Evolutionary conservation across 2,797 vertebrate genomes (phyloP), one percentile per base, ranked within the genome.

Genomic region (Lithobates pipiens): DNA sequence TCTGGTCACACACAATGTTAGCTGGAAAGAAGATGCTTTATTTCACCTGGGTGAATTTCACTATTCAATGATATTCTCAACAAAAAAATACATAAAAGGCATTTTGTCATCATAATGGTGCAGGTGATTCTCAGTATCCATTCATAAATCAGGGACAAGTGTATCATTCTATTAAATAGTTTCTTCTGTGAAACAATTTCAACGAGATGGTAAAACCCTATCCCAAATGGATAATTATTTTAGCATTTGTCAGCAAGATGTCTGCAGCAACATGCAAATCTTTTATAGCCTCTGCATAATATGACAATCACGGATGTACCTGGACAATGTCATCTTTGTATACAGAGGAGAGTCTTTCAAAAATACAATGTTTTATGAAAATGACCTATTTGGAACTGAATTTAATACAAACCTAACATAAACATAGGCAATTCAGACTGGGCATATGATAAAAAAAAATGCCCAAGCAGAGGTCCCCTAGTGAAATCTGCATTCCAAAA

Each of bases 221-320:
- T 93, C 93, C 91, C 92, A 93, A 92, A 91, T 89, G 88, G 89
- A 86, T 92, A 92, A 93, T 93, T 92, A 90, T 92, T 92, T 92
- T 91, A 93, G 91, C 92, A 92, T 93, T 93, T 93, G 92, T 93
- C 93, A 93, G 92, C 93, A 93, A 92, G 91, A 92, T 93, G 91
- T 92, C 93, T 91, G 89, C 91, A 89, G 92, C 92, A 93, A 92
- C 91, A 92, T 91, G 91, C 91, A 91, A 92, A 93, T 93, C 90
- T 91, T 93, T 92, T 75, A 83, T 61, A 83, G 79, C 67, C 70
- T 87, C 83, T 87, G 86, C 86, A 87, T 87, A 87, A 87, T 83
- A 80, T 44, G 54, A 80, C 86, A 84, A 83, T 87, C 81, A 76
- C 79, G 76, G 61, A 44, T 84, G 81, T 83, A 83, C 86, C 81